Percentiles rank a stretch among this genome's conserved stretches.
These are phyloP conservation scores for Asobara japonica DNA, from an alignment of 1,140 invertebrate species.

Conservation along the genomic window DNA sequence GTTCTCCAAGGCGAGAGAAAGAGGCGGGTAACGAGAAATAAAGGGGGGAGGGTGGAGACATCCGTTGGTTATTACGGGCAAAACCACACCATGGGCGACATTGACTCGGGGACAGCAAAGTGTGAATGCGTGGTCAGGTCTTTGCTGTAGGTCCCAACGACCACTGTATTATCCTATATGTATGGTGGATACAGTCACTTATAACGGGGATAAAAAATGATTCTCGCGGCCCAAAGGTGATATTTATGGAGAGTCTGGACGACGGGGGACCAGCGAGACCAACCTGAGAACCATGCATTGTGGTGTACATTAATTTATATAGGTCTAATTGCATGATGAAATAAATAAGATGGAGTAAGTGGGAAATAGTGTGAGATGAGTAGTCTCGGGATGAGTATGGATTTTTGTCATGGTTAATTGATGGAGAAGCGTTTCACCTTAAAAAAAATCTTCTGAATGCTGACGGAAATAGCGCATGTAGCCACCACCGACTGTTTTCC, in stretches of 20 bases:
- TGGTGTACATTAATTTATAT: not conserved
- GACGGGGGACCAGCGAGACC: constrained; percentile 17
- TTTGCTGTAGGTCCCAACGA: constrained; percentile 59
- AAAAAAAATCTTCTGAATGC: too few species aligned
- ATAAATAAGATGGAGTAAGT: not conserved
- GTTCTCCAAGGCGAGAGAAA: constrained; percentile 11
- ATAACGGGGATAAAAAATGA: constrained; percentile 63
- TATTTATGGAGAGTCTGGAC: constrained; percentile 61
- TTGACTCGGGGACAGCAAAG: constrained; percentile 18
- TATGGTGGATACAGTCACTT: constrained; percentile 32
- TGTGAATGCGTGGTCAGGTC: constrained; percentile 25
- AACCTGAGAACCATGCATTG: not conserved
- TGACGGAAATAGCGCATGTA: too few species aligned
- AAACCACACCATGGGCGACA: constrained; percentile 55
- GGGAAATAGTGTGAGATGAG: too few species aligned
- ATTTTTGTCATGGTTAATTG: too few species aligned
- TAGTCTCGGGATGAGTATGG: too few species aligned
- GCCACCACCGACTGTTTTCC: too few species aligned
- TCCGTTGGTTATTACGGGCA: constrained; percentile 62
- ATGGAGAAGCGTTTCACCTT: not conserved
- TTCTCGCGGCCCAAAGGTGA: constrained; percentile 63
- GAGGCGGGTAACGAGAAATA: constrained; percentile 28
- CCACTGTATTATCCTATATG: constrained; percentile 2
- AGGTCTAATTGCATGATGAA: not conserved
- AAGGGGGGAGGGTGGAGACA: constrained; percentile 50